Conservation (phyloP, 2,113 vertebrate species). For the Pseudonaja textilis region DNA sequence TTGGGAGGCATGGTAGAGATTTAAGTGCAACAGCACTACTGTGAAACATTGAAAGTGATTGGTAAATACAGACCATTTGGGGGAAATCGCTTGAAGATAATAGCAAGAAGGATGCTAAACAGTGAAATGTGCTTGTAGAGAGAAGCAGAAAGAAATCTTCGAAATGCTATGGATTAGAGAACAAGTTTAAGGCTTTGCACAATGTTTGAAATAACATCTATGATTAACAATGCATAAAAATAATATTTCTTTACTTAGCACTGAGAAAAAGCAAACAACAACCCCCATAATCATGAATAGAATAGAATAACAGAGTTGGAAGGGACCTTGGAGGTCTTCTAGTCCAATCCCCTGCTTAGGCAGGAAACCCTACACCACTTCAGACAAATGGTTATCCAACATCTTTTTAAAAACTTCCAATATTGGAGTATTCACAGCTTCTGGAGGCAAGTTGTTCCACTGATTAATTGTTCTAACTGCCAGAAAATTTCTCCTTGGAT, state of each 20-base stretch:
- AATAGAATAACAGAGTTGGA: no score
- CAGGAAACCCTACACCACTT: no score
- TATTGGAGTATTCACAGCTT: no score
- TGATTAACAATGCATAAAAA: background rate
- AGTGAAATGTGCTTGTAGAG: background rate
- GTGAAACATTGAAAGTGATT: background rate
- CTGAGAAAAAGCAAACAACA: background rate
- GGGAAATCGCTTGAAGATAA: accelerated
- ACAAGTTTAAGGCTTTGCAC: conserved; percentile 12
- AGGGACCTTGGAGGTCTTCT: no score
- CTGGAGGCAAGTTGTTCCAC: no score
- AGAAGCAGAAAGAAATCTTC: background rate
- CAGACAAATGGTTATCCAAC: no score
- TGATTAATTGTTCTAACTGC: no score
- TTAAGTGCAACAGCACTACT: background rate
- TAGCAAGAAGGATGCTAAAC: conserved; percentile 11
- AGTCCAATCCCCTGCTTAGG: no score
- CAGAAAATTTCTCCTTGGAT: no score
- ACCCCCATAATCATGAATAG: background rate
- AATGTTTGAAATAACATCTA: conserved; percentile 5
- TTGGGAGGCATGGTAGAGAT: background rate
- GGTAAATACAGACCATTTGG: background rate
- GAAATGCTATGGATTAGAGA: background rate
- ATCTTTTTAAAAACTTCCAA: no score
- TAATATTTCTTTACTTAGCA: background rate